These are phyloP conservation scores for Aspidiotus rigidus DNA, from an alignment of 2,888 invertebrate genomes.

Conservation along the genomic window DNA sequence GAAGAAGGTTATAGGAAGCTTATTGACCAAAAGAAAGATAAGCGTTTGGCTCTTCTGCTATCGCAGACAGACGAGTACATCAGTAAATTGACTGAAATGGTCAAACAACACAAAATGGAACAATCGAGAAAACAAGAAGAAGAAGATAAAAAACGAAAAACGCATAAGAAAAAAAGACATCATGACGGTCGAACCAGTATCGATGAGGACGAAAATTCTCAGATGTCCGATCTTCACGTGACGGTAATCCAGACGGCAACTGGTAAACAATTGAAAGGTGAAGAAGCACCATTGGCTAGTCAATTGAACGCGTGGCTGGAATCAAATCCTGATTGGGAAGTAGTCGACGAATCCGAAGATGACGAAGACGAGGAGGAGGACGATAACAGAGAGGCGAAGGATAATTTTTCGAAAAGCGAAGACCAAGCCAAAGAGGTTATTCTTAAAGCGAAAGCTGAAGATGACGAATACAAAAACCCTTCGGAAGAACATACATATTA, in stretches of 20 bases:
- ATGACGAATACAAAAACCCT: constrained; percentile 82
- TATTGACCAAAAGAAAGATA: constrained; percentile 99
- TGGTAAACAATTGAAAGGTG: constrained; percentile 58
- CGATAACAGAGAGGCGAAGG: constrained; percentile 45
- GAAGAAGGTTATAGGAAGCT: constrained; percentile 98
- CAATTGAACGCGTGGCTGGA: constrained; percentile 81
- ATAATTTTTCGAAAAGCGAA: constrained; percentile 43
- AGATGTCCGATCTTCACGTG: constrained; percentile 69
- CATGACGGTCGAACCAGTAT: constrained; percentile 11
- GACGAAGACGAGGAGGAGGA: constrained; percentile 51
- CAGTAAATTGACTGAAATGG: constrained; percentile 91
- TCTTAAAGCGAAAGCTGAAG: constrained; percentile 82
- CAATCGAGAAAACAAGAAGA: constrained; percentile 83
- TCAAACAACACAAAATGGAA: constrained; percentile 89
- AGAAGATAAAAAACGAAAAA: constrained; percentile 69
- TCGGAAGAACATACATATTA: constrained; percentile 94
- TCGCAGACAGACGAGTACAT: constrained; percentile 99
- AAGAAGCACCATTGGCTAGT: constrained; percentile 78
- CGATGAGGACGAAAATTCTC: constrained; percentile 56
- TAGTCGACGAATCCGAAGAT: constrained; percentile 48
- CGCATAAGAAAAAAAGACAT: constrained; percentile 35
- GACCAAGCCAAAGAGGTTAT: constrained; percentile 64
- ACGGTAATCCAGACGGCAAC: constrained; percentile 81
- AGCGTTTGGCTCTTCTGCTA: constrained; percentile 90
- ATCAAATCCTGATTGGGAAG: constrained; percentile 89